phyloP scores from a whole-genome alignment of 2,113 vertebrate species.

The Mohoua ochrocephala region DNA sequence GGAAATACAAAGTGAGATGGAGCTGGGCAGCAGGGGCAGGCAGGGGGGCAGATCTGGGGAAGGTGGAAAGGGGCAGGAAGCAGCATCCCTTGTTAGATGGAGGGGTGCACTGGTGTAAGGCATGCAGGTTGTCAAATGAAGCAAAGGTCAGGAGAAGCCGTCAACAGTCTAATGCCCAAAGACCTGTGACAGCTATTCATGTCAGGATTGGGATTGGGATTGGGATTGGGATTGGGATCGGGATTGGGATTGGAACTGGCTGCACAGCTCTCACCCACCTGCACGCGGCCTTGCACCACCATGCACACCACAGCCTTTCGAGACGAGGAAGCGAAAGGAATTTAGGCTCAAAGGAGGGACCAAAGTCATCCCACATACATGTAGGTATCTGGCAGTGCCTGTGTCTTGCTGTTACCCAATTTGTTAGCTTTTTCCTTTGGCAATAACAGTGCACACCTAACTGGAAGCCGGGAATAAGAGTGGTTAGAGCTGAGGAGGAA shows the following conservation, averaged over 20 bases:
- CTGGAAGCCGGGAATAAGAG: background rate
- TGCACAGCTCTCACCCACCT: background rate
- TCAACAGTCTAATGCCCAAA: background rate
- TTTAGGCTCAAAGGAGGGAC: background rate
- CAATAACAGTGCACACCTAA: background rate
- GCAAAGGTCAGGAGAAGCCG: background rate
- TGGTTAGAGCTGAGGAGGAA: background rate
- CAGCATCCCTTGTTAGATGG: background rate
- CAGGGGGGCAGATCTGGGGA: background rate
- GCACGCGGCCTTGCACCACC: accelerated
- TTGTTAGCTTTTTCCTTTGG: background rate
- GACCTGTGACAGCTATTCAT: accelerated
- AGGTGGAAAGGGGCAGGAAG: background rate
- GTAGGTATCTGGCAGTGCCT: background rate
- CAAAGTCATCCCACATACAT: background rate
- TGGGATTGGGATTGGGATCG: background rate
- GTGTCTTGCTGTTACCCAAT: background rate
- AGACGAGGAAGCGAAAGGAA: background rate
- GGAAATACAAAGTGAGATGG: background rate
- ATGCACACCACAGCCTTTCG: background rate
- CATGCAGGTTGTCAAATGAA: background rate
- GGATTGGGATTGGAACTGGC: background rate
- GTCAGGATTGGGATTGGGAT: accelerated
- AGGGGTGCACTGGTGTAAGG: background rate
- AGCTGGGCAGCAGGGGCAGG: background rate